Evolutionary conservation across 1,140 invertebrate species (phyloP), one percentile per base, ranked within the genome.

Genomic region (Drosophila pseudoananassae): DNA sequence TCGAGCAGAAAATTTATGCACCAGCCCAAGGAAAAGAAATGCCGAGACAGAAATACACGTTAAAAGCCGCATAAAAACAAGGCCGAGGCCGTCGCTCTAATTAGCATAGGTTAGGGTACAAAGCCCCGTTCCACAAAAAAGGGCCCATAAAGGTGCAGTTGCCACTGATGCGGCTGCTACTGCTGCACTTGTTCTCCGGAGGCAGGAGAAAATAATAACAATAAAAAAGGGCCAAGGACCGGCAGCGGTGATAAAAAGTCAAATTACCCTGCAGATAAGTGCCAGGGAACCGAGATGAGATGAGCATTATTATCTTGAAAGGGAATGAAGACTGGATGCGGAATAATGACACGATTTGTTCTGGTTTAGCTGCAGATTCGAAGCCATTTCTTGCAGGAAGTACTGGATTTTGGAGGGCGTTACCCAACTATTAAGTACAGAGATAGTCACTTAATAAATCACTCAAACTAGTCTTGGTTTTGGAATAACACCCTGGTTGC

Each of bases 1-100:
- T 72, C 66, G 65, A 83, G 78, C 83, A 82, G 76, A 88, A 88
- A 88, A 88, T 88, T 88, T 88, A 88, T 88, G 83, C 83, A 65
- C 43, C 53, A 49, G 10, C 43, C 58, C 7, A 52, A 12, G 46
- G 40, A 63, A 27, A 27, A 27, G 54, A 63, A 36, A 36, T 36
- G 54, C 55, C 2, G 36, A 33, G 17, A 61, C 29, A 58, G 53
- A 50, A 64, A 82, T 87, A 87, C 65, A 81, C 82, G 82, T 74
- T 78, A 78, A 78, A 53, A 87, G 50, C 78, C 69, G 82, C 82
- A 85, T 85, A 85, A 85, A 85, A 85, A 85, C 82, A 85, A 85
- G 82, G 82, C 82, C 82, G 82, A 85, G 82, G 82, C 83, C 82
- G 82, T 68, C 64, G 82, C 78, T 87, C 83, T 85, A 85, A 85